Percentiles rank a stretch among this genome's conserved stretches.
These are phyloP conservation scores for Pseudocheirus occidentalis DNA, from an alignment of 2,797 vertebrate genomes.

Conservation along the genomic window DNA sequence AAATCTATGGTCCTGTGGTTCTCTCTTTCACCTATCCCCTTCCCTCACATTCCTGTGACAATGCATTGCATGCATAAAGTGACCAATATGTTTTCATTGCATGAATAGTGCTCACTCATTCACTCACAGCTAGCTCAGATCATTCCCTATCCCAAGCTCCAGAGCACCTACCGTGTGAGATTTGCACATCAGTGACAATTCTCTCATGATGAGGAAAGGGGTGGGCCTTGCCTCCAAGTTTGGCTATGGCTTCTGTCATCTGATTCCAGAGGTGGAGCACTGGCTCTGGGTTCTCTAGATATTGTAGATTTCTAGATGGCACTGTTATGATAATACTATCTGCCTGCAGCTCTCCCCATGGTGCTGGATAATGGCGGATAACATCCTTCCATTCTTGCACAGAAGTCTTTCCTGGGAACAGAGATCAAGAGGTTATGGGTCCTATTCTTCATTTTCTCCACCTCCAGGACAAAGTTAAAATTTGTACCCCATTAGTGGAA, in stretches of 20 bases:
- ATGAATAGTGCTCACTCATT: not conserved
- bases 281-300: constrained; percentile 63
- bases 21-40: not conserved
- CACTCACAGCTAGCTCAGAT: not conserved
- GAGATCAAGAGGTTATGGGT: not conserved
- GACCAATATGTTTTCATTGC: not conserved
- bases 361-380: constrained; percentile 63
- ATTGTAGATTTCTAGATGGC: constrained; percentile 60
- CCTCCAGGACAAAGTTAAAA: not conserved
- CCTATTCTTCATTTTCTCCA: not conserved
- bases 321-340: constrained; percentile 77
- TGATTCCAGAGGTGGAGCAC: constrained; percentile 78
- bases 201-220: constrained; percentile 79
- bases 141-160: not conserved
- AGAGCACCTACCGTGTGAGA: constrained; percentile 71
- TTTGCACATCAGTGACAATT: constrained; percentile 79
- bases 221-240: constrained; percentile 72
- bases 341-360: constrained; percentile 77
- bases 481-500: not conserved
- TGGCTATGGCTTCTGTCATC: constrained; percentile 74
- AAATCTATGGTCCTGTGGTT: not conserved
- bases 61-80: not conserved
- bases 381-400: constrained; percentile 71
- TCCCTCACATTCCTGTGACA: not conserved
- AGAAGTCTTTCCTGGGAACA: constrained; percentile 69